Percentiles rank a stretch among this genome's conserved stretches.
Conservation (phyloP, 2,113 vertebrate species). For the Melanocharis versteri region DNA sequence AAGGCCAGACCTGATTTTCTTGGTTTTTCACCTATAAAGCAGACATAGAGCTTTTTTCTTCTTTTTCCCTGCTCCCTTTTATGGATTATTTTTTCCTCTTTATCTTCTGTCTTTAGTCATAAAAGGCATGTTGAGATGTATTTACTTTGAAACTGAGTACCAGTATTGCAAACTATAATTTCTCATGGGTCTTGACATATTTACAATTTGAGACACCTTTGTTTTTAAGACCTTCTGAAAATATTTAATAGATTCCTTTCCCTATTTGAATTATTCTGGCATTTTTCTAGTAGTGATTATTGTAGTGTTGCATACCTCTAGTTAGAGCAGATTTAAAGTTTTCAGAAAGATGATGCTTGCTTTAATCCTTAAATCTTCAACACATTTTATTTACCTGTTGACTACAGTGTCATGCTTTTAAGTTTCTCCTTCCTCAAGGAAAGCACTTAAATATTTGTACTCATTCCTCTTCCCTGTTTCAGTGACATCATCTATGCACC, state of each 20-base stretch:
- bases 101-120: not conserved
- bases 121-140: not conserved
- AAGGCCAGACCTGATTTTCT: not conserved
- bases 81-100: not conserved
- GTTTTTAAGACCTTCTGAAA: not conserved
- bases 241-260: not conserved
- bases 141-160: not conserved
- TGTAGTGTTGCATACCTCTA: not conserved
- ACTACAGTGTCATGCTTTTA: not conserved
- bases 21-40: not conserved
- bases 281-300: not conserved
- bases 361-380: not conserved
- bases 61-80: not conserved
- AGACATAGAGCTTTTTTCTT: not conserved
- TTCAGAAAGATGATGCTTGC: not conserved
- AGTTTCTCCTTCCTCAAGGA: not conserved
- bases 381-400: not conserved
- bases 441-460: not conserved
- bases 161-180: not conserved
- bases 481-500: not conserved
- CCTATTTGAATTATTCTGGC: not conserved
- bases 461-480: not conserved
- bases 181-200: not conserved
- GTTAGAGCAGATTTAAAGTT: not conserved
- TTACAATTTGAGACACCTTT: not conserved